These are phyloP conservation scores for Laticauda colubrina DNA, from an alignment of 2,113 vertebrate genomes.

Conservation along the genomic window DNA sequence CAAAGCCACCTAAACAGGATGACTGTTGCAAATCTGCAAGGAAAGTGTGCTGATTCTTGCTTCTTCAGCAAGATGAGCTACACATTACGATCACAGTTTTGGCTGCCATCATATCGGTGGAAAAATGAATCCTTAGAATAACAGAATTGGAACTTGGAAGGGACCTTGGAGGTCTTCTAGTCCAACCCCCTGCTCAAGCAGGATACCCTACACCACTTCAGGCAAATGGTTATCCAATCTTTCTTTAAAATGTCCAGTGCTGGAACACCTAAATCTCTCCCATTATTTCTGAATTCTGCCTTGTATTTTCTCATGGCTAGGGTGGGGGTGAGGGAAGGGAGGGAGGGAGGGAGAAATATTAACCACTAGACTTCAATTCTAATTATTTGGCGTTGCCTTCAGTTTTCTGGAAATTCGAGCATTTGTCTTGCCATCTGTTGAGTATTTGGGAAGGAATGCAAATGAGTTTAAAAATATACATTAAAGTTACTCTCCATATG, in stretches of 20 bases:
- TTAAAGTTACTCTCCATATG: slow-evolving; percentile 9
- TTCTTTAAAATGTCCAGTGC: no score
- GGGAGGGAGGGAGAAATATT: no score
- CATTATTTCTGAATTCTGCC: not conserved
- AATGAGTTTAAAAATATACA: slow-evolving; percentile 35
- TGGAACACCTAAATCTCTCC: no score
- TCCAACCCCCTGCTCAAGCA: no score
- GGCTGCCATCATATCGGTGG: not conserved
- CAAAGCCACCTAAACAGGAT: not conserved
- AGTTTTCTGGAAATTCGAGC: slow-evolving; percentile 27
- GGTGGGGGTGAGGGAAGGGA: no score
- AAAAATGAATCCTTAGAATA: not conserved
- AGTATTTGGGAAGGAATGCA: slow-evolving; percentile 27
- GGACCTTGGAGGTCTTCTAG: no score
- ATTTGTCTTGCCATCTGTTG: slow-evolving; percentile 10
- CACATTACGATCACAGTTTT: not conserved
- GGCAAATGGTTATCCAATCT: no score
- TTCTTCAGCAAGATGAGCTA: not conserved
- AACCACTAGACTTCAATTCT: slow-evolving; percentile 18
- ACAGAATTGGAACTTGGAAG: no score
- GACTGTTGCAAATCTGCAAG: not conserved
- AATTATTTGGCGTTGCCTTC: slow-evolving; percentile 39
- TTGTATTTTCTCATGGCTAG: not conserved
- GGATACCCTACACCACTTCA: no score
- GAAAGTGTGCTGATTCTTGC: not conserved